Evolutionary conservation across 2,113 vertebrate genomes (phyloP).

Genomic region (Vidua chalybeata): DNA sequence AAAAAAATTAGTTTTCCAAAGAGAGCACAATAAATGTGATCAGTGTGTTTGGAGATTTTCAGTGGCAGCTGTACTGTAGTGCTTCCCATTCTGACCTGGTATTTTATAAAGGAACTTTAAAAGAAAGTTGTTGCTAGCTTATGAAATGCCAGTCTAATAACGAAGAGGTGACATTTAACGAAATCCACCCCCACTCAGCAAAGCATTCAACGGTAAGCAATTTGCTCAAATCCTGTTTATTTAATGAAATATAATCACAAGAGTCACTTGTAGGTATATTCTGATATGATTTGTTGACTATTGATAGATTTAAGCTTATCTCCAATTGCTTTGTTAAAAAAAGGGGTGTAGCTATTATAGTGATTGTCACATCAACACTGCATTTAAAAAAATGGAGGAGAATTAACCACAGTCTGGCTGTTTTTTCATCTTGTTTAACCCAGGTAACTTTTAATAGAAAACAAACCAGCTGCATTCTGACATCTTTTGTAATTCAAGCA

Average conservation of each 20-base stretch:
- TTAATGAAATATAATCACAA: not conserved
- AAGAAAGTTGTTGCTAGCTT: slow-evolving; percentile 8
- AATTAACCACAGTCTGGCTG: not conserved
- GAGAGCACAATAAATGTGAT: not conserved
- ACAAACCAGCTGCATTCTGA: slow-evolving; percentile 26
- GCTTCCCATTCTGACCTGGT: not conserved
- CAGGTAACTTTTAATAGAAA: slow-evolving; percentile 14
- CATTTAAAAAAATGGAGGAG: not conserved
- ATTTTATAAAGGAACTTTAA: not conserved
- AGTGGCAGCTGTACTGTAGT: not conserved
- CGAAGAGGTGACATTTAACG: slow-evolving; percentile 41
- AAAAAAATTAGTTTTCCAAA: not conserved
- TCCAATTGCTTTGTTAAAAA: not conserved
- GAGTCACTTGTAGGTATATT: not conserved
- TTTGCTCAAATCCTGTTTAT: not conserved
- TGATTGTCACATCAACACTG: not conserved
- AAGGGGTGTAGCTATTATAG: not conserved
- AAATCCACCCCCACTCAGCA: not conserved
- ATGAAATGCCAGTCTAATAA: slow-evolving; percentile 41
- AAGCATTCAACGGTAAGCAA: not conserved
- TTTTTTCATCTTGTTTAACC: not conserved
- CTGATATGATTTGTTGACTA: not conserved
- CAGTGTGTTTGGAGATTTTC: not conserved
- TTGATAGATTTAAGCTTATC: not conserved
- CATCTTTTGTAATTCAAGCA: not conserved